A percentile compares a stretch with the other conserved stretches of the same genome.
These are phyloP conservation scores for Drosophila sp. DNA, from an alignment of 1,140 invertebrate species.

Conservation along the genomic window DNA sequence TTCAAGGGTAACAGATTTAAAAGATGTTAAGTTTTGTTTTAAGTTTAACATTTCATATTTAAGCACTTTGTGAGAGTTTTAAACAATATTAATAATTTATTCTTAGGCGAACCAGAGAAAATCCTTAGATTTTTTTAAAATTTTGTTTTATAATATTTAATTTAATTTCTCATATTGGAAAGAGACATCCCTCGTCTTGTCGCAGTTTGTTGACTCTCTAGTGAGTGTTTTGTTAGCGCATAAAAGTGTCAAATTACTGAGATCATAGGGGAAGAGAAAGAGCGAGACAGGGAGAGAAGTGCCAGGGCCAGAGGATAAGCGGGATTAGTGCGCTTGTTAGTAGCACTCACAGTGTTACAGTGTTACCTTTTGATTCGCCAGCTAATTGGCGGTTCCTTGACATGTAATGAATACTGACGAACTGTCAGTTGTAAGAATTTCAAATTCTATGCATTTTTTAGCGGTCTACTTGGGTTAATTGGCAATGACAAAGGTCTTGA, in stretches of 20 bases:
- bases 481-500: slow-evolving; percentile 76
- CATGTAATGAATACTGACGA: slow-evolving; percentile 63
- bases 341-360: slow-evolving; percentile 28
- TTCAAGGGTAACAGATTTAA: too few species aligned
- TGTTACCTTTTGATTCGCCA: slow-evolving; percentile 11
- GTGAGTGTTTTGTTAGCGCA: slow-evolving; percentile 52
- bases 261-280: slow-evolving; percentile 50
- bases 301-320: slow-evolving; percentile 51
- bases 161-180: neutral
- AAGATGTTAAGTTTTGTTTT: too few species aligned
- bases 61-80: too few species aligned
- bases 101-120: too few species aligned
- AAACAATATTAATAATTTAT: too few species aligned
- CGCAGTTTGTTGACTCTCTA: slow-evolving; percentile 16
- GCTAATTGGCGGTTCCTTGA: slow-evolving; percentile 55
- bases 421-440: slow-evolving; percentile 56
- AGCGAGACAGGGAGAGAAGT: neutral
- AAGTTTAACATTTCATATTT: too few species aligned
- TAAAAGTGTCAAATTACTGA: slow-evolving; percentile 77
- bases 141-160: neutral
- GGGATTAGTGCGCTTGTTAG: slow-evolving; percentile 72
- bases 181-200: slow-evolving; percentile 21
- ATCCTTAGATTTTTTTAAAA: neutral
- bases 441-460: slow-evolving; percentile 35
- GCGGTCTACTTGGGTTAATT: slow-evolving; percentile 57